These are phyloP conservation scores for Siniperca obscura DNA, from an alignment of 2,797 vertebrate species.

Conservation along the genomic window DNA sequence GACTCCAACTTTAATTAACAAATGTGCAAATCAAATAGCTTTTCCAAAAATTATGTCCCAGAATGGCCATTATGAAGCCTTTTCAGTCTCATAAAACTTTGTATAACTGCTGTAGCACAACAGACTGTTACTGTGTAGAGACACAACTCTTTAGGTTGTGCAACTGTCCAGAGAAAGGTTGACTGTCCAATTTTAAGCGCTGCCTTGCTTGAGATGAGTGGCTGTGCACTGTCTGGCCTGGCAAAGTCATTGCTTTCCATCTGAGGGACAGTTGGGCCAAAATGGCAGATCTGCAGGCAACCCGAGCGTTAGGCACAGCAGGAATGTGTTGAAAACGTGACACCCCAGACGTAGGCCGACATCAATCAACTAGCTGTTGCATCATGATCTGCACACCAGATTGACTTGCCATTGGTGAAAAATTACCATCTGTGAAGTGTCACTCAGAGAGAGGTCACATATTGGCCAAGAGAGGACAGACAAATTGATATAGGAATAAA, in stretches of 20 bases:
- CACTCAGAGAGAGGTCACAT: conserved; percentile 51
- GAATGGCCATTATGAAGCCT: background rate
- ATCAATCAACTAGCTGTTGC: conserved; percentile 50
- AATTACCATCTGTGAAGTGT: conserved; percentile 71
- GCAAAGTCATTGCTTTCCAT: conserved; percentile 54
- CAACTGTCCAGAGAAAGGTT: conserved; percentile 19
- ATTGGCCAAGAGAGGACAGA: conserved; percentile 24
- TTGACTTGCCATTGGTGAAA: conserved; percentile 60
- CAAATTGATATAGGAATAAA: conserved; percentile 26
- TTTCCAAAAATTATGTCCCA: background rate
- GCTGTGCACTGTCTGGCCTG: conserved; percentile 27
- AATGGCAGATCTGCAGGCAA: conserved; percentile 51
- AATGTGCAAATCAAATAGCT: conserved; percentile 14
- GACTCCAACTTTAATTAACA: conserved; percentile 3
- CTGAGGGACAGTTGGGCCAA: conserved; percentile 60
- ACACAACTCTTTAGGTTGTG: conserved; percentile 22
- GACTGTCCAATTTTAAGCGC: conserved; percentile 43
- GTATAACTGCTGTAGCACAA: conserved; percentile 12
- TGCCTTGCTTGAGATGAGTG: conserved; percentile 46
- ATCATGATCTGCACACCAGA: conserved; percentile 65
- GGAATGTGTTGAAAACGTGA: conserved; percentile 58
- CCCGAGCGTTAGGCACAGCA: conserved; percentile 42
- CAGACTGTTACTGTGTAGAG: conserved; percentile 7
- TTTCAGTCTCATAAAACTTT: conserved; percentile 10
- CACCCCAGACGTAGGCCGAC: conserved; percentile 40